Evolutionary conservation across 2,797 vertebrate genomes (phyloP).

Genomic region (Fistularia tabacaria): DNA sequence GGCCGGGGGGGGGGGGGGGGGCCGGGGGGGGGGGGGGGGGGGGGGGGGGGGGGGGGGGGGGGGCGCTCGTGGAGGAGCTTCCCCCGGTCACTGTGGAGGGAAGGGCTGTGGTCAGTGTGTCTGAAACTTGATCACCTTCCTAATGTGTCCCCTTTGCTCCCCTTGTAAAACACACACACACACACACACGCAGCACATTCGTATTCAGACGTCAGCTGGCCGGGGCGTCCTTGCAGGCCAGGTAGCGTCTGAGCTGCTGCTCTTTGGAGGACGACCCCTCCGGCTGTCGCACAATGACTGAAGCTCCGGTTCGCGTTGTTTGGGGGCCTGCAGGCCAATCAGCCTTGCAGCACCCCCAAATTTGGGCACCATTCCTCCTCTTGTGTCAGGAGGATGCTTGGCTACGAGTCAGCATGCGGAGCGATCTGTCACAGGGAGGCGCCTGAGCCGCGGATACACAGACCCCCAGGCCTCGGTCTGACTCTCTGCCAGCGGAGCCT

Average conservation of each 20-base stretch:
- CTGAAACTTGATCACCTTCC: conserved; percentile 45
- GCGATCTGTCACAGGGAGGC: conserved; percentile 58
- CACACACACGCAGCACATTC: neutral
- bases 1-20: too few species aligned
- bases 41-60: too few species aligned
- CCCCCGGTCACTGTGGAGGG: conserved; percentile 46
- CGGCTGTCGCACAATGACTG: conserved; percentile 67
- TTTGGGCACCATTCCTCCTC: conserved; percentile 71
- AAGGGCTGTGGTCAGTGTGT: conserved; percentile 32
- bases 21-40: too few species aligned
- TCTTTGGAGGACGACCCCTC: conserved; percentile 38
- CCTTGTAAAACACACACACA: conserved; percentile 9
- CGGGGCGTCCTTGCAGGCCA: conserved; percentile 43
- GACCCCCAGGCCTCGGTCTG: conserved; percentile 42
- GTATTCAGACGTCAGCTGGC: conserved; percentile 28
- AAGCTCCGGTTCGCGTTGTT: conserved; percentile 48
- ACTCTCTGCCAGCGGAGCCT: conserved; percentile 41
- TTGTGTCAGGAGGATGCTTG: conserved; percentile 57
- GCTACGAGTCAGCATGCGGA: conserved; percentile 52
- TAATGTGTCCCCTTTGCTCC: conserved; percentile 24
- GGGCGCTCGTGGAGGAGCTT: conserved; percentile 33
- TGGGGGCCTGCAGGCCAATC: conserved; percentile 44
- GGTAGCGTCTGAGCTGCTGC: conserved; percentile 32
- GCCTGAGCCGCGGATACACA: conserved; percentile 46
- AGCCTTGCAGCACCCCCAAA: conserved; percentile 62